Conservation (phyloP, 1,140 invertebrate species). For the Drosophila truncata region DNA sequence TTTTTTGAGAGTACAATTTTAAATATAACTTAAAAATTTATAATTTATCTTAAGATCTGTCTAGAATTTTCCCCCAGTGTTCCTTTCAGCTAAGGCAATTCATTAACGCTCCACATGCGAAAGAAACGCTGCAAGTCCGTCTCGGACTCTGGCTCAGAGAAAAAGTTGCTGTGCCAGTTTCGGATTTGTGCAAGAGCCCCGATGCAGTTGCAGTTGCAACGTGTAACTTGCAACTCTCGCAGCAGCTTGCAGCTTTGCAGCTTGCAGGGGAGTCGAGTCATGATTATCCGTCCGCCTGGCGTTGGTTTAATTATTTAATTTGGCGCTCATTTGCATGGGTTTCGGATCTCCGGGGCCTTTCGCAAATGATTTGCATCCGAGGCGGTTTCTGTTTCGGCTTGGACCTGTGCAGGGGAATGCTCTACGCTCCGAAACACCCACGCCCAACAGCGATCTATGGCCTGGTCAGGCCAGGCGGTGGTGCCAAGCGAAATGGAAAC, state of each 20-base stretch:
- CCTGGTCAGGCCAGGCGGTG: slow-evolving; percentile 14
- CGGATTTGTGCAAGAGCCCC: slow-evolving; percentile 55
- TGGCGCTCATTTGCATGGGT: slow-evolving; percentile 72
- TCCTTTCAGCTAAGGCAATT: slow-evolving; percentile 56
- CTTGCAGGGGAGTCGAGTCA: slow-evolving; percentile 16
- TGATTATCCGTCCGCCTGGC: slow-evolving; percentile 39
- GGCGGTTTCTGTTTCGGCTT: slow-evolving; percentile 49
- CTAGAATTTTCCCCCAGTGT: not conserved
- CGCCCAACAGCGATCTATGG: slow-evolving; percentile 23
- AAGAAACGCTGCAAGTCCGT: slow-evolving; percentile 53
- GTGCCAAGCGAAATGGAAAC: slow-evolving; percentile 36
- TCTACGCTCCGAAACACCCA: slow-evolving; percentile 22
- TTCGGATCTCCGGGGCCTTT: slow-evolving; percentile 49
- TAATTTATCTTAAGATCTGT: too few species aligned
- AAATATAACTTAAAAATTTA: too few species aligned
- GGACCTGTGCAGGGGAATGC: slow-evolving; percentile 56
- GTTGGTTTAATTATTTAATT: slow-evolving; percentile 82
- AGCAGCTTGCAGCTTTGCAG: slow-evolving; percentile 10
- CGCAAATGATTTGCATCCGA: slow-evolving; percentile 71
- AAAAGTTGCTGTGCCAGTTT: slow-evolving; percentile 84
- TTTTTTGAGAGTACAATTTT: not conserved
- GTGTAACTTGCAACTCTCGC: slow-evolving; percentile 33
- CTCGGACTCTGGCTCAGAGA: slow-evolving; percentile 61
- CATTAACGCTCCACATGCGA: slow-evolving; percentile 79
- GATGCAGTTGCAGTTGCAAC: slow-evolving; percentile 36